phyloP scores from a whole-genome alignment of 2,888 invertebrate genomes.

The Drosophila colorata region DNA sequence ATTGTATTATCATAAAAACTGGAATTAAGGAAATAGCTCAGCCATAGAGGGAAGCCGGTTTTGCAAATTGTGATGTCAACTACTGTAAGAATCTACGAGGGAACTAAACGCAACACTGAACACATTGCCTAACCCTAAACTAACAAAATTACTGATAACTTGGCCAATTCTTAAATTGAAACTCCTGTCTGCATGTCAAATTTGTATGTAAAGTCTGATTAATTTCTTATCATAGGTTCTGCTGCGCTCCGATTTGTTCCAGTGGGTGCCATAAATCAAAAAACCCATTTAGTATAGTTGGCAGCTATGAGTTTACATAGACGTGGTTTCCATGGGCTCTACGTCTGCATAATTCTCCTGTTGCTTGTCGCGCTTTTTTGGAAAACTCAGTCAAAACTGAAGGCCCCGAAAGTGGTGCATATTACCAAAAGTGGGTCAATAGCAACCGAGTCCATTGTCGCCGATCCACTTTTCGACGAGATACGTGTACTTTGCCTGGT shows the following conservation, averaged over 20 bases:
- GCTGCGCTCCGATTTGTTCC: background rate
- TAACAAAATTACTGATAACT: background rate
- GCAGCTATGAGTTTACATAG: conserved; percentile 28
- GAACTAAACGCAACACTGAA: conserved; percentile 32
- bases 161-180: background rate
- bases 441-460: no score
- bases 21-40: conserved; percentile 18
- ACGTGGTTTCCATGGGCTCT: conserved; percentile 19
- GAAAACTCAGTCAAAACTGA: background rate
- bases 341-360: conserved; percentile 13
- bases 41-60: conserved; percentile 32
- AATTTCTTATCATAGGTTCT: conserved; percentile 33
- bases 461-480: conserved; percentile 29
- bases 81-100: conserved; percentile 33
- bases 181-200: conserved; percentile 3
- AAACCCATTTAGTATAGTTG: conserved; percentile 6
- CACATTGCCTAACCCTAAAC: conserved; percentile 11
- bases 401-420: background rate
- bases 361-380: conserved; percentile 1
- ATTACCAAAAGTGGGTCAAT: background rate
- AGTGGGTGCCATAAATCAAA: background rate
- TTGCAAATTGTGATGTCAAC: conserved; percentile 15
- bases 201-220: conserved; percentile 27
- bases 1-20: conserved; percentile 9
- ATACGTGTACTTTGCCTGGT: conserved; percentile 97